phyloP scores from a whole-genome alignment of 2,113 vertebrate species.

The Bos indicus region DNA sequence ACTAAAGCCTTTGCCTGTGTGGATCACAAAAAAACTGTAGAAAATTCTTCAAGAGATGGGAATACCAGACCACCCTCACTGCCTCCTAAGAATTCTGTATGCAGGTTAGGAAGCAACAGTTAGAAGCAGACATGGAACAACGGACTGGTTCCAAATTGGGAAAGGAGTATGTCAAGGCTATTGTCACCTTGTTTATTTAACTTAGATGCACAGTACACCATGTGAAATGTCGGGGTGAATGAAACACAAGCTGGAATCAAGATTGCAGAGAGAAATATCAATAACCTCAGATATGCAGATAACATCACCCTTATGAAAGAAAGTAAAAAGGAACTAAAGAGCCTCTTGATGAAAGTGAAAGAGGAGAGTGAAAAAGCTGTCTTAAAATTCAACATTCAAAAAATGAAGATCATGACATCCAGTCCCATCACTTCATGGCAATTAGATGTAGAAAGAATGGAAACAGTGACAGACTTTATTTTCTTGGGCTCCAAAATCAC shows the following conservation, averaged over 20 bases:
- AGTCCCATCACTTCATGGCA: background rate
- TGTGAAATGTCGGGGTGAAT: rapidly evolving
- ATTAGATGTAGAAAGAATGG: background rate
- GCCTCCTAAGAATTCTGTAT: background rate
- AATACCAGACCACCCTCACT: background rate
- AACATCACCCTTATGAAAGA: background rate
- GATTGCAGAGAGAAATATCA: background rate
- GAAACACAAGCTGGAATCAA: background rate
- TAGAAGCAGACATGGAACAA: background rate
- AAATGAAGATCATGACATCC: background rate
- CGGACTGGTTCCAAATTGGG: background rate
- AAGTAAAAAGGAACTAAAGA: background rate
- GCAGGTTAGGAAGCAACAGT: background rate
- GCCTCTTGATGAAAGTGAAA: background rate
- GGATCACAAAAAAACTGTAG: background rate
- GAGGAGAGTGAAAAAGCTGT: background rate
- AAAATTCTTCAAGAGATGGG: background rate
- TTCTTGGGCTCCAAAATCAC: background rate
- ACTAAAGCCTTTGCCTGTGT: background rate
- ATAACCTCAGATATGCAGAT: background rate
- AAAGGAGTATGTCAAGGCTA: background rate
- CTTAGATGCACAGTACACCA: background rate
- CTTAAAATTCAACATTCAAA: background rate
- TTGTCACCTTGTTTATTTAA: background rate
- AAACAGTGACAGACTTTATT: background rate